Conservation (phyloP, 2,888 invertebrate species). For the Thysanoteuthis rhombus region DNA sequence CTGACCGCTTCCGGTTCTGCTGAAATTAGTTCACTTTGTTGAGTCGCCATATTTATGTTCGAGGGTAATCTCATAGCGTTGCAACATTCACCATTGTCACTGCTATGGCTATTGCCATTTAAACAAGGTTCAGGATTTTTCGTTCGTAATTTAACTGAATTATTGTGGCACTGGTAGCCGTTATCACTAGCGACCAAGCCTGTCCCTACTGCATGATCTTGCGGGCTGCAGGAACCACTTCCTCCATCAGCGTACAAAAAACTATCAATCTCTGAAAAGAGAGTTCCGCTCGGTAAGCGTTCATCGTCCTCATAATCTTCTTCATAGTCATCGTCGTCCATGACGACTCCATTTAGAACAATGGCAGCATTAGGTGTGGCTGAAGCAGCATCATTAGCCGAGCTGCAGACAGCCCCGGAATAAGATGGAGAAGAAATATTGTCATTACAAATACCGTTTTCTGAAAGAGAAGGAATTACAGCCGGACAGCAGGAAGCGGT, state of each 20-base stretch:
- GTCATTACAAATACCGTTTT: not conserved
- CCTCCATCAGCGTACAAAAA: not conserved
- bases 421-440: not conserved
- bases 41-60: not conserved
- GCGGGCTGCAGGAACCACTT: not conserved
- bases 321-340: not conserved
- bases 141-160: not conserved
- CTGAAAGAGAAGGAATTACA: not conserved
- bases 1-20: constrained; percentile 22
- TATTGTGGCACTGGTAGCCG: not conserved
- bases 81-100: not conserved
- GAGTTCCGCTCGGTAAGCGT: not conserved
- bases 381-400: not conserved
- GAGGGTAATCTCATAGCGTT: not conserved
- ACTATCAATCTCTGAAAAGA: not conserved
- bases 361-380: not conserved
- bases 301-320: not conserved
- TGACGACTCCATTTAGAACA: not conserved
- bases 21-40: constrained; percentile 15
- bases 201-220: not conserved
- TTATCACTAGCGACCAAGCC: not conserved
- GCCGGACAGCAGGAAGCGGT: not conserved
- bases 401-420: not conserved
- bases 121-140: not conserved
- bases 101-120: not conserved